Conservation (phyloP, 2,113 vertebrate species). For the Notiomystis cincta region DNA sequence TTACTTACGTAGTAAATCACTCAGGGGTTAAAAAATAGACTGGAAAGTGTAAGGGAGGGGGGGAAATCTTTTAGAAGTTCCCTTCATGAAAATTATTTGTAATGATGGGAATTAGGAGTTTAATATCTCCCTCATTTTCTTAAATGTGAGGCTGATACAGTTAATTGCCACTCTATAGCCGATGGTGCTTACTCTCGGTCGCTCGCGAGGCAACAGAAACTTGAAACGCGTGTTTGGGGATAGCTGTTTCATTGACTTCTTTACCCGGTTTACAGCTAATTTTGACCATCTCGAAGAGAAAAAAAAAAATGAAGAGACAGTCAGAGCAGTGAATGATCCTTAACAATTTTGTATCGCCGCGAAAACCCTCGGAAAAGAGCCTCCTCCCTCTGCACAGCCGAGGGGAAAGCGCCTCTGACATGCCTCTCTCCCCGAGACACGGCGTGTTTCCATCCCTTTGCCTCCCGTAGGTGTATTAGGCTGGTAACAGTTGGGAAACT, state of each 20-base stretch:
- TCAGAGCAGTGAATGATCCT: neutral
- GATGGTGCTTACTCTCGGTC: neutral
- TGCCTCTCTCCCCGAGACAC: neutral
- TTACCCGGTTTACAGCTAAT: neutral
- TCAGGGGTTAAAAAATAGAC: constrained; percentile 64
- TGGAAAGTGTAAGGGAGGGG: constrained; percentile 46
- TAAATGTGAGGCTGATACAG: neutral
- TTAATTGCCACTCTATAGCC: constrained; percentile 19
- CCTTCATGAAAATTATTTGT: constrained; percentile 41
- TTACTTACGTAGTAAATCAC: constrained; percentile 78
- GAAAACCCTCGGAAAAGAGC: neutral
- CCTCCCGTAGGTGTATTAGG: neutral
- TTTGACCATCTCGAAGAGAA: neutral
- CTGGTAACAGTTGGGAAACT: neutral
- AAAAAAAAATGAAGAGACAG: neutral
- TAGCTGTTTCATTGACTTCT: neutral
- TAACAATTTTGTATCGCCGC: neutral
- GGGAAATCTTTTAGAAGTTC: constrained; percentile 29
- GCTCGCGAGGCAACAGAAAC: neutral
- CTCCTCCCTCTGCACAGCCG: neutral
- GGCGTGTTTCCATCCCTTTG: neutral
- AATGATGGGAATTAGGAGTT: constrained; percentile 51
- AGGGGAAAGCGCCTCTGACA: neutral
- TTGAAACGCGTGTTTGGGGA: neutral
- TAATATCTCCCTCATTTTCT: constrained; percentile 39